Base-by-base conservation (phyloP, 1,140 invertebrate species). In the Aphelinus certus region DNA sequence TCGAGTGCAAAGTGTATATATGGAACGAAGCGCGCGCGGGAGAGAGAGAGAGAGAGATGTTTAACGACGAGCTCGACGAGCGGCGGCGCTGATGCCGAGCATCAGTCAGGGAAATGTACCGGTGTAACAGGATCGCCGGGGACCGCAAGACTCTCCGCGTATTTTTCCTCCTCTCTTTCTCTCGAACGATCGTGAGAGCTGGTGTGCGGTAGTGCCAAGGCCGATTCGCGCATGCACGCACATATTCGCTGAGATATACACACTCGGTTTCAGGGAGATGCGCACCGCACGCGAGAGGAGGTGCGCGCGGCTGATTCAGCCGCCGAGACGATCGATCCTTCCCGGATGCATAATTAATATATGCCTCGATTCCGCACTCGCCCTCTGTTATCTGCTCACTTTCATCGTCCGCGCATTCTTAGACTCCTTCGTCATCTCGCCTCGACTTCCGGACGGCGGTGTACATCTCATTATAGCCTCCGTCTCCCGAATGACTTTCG, bases 191-290 rank as follows among this genome's bases (percentile, higher is more conserved):
- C 78, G 80, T 79, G 80, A 26, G 26, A 26, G 26, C 26, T 26
- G 26, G 26, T 26, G 26, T 26, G 26, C 26, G 26, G 26, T 78
- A 79, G 72, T 61, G 72, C 26, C 82, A 83, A 83, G 81, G 81
- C 76, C 81, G 78, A 78, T 77, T 73, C 79, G 73, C 78, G 45
- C 58, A 76, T 62, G 9, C 48, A 49, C 68, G 47, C 26, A 26
- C 26, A 26, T 26, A 26, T 26, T 26, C 26, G 26, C 26, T 26
- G 26, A 26, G 26, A 26, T 26, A 26, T 26, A 26, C 26, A 26
- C 26, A 26, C 26, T 26, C 26, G 26, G 26, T 26, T 0, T 26
- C 26, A 26, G 26, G 26, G 26, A 26, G 26, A 26, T 26, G 26
- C 26, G 26, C 26, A 26, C 26, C 26, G 26, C 26, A 26, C 26